These are phyloP conservation scores for Clamator glandarius DNA, from an alignment of 2,797 vertebrate species.

Conservation along the genomic window DNA sequence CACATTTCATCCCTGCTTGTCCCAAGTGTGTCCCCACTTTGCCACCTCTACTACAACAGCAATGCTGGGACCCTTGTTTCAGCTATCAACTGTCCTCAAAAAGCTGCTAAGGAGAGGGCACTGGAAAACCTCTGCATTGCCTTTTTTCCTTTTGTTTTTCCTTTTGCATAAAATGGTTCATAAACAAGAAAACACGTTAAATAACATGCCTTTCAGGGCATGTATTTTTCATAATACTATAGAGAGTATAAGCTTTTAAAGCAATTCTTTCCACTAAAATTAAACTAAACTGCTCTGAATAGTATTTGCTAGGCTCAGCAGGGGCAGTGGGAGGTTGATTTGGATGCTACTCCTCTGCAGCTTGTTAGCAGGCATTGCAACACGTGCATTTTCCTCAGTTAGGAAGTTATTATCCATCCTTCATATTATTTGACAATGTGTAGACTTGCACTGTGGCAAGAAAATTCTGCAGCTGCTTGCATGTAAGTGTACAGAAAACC, in stretches of 20 bases:
- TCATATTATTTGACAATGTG: not conserved
- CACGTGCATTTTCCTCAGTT: not conserved
- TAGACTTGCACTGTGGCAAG: not conserved
- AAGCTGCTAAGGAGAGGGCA: not conserved
- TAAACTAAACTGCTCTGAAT: conserved; percentile 31
- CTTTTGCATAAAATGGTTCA: not conserved
- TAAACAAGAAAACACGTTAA: conserved; percentile 13
- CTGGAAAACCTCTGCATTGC: not conserved
- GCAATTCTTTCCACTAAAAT: conserved; percentile 31
- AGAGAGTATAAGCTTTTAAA: conserved; percentile 23
- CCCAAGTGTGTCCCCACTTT: not conserved
- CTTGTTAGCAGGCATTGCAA: not conserved
- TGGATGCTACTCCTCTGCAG: not conserved
- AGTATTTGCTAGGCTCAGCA: not conserved
- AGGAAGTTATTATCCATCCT: not conserved
- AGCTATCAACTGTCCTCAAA: not conserved
- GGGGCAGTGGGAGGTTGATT: not conserved
- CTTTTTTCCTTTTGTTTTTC: not conserved
- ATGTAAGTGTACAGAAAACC: fast-evolving
- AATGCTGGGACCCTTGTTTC: not conserved
- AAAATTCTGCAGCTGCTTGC: not conserved
- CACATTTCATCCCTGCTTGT: fast-evolving
- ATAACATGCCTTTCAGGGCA: conserved; percentile 21
- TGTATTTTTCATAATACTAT: conserved; percentile 1
- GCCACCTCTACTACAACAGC: not conserved